phyloP scores from a whole-genome alignment of 2,888 invertebrate genomes.

The Drosophila anomalata region DNA sequence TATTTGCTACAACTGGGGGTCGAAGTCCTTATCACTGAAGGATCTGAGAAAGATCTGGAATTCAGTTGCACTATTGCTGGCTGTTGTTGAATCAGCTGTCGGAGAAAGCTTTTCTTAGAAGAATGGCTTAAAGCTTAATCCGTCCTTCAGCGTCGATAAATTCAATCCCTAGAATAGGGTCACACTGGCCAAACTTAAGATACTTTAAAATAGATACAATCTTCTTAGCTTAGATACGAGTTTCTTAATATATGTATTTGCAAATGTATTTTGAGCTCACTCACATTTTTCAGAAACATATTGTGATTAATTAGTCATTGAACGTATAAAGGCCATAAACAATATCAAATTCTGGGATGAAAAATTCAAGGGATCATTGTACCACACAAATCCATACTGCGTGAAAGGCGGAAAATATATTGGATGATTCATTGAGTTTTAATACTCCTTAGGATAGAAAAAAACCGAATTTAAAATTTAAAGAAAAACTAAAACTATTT shows the following conservation, averaged over 20 bases:
- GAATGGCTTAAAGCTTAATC: neutral
- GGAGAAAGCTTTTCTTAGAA: slow-evolving; percentile 7
- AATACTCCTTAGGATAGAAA: neutral
- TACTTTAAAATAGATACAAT: neutral
- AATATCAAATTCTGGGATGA: neutral
- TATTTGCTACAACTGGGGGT: slow-evolving; percentile 1
- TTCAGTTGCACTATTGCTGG: neutral
- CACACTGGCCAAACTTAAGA: slow-evolving; percentile 1
- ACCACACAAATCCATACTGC: neutral
- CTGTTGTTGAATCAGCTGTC: neutral
- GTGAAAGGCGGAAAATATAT: neutral
- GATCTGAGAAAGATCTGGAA: slow-evolving; percentile 17
- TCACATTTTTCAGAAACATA: neutral
- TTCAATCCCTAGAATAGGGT: neutral
- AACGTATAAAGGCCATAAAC: slow-evolving; percentile 2
- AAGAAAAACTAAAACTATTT: neutral
- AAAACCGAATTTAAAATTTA: neutral
- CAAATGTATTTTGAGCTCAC: neutral
- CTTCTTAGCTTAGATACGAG: neutral
- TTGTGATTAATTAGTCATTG: slow-evolving; percentile 15
- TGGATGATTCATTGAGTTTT: neutral
- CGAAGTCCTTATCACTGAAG: slow-evolving; percentile 21
- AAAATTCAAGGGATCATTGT: slow-evolving; percentile 13
- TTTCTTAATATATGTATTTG: neutral
- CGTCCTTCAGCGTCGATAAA: neutral